Base-by-base conservation (phyloP, 2,888 invertebrate genomes). In the Drosophila demipolita region DNA sequence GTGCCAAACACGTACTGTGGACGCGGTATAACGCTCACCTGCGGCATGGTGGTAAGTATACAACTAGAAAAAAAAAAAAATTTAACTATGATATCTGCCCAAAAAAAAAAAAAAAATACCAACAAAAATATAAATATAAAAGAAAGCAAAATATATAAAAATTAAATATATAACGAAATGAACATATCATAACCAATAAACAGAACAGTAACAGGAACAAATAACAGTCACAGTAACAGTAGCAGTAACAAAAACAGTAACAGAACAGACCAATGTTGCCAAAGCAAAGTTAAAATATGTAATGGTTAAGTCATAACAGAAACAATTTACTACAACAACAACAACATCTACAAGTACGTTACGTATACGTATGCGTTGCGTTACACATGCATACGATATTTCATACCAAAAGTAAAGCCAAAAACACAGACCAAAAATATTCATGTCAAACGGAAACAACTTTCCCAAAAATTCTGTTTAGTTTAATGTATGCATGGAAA, bases 1-100 rank as follows among this genome's bases (percentile, higher is more conserved):
- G 99, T 99, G 93, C 99, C 99, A 93, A 99, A 99, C 95, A 99
- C 99, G 85, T 99, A 99, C 95, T 99, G 99, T 95, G 99, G 99
- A 93, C 96, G 99, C 93, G 98, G 98, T 93, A 99, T 99, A 93
- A 99, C 99, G 92, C 98, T 99, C 94, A 97, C 98, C 93, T 99
- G 99, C 92, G 99, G 99, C 93, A 98, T 99, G 95, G 99, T 99
- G 98, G 99, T 99, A 96, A 96, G 97, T 95, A 94, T 91, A 68
- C 64, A 75, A 84, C 75, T 72, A 70, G 70, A 71, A 79, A 82
- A 77, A 48, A 53, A 72, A 71, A 71, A 49, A 71, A 74, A 48
- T 65, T 60, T 65, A 74, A 63, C 67, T 57, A 71, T 64, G 48
- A 59, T 52, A 59, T 52, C 23, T 60, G 32, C 40, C 32, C 59